These are phyloP conservation scores for Agrochola lota DNA, from an alignment of 2,888 invertebrate genomes.

Conservation along the genomic window DNA sequence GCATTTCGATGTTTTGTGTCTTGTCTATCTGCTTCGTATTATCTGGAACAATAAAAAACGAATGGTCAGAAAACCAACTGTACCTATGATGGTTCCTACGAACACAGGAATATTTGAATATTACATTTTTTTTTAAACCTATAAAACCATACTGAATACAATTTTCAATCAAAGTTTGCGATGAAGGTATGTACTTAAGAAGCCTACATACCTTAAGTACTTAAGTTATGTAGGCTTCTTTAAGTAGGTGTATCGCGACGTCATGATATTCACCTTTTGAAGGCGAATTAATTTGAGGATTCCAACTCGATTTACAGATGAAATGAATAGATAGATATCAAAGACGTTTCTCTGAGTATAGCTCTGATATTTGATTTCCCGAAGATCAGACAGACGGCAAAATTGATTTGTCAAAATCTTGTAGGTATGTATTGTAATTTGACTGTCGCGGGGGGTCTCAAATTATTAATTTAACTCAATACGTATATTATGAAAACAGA, in stretches of 20 bases:
- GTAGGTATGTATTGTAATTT: conserved; percentile 63
- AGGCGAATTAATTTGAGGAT: conserved; percentile 75
- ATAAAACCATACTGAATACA: background rate
- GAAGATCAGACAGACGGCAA: conserved; percentile 68
- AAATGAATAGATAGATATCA: conserved; percentile 75
- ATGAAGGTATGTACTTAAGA: too few species aligned
- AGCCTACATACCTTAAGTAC: too few species aligned
- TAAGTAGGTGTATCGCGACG: conserved; percentile 46
- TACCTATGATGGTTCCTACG: background rate
- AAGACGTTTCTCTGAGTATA: conserved; percentile 71
- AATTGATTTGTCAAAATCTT: conserved; percentile 72
- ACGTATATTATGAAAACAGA: conserved; percentile 2
- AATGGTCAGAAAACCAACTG: background rate
- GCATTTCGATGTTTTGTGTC: conserved; percentile 79
- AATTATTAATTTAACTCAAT: conserved; percentile 38
- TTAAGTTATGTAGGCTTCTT: conserved; percentile 14
- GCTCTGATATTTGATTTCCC: conserved; percentile 75
- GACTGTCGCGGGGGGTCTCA: conserved; percentile 47
- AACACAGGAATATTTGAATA: background rate
- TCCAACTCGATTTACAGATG: conserved; percentile 75
- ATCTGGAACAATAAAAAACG: conserved; percentile 75
- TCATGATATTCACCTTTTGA: conserved; percentile 73
- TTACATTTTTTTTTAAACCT: too few species aligned
- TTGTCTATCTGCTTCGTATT: conserved; percentile 62
- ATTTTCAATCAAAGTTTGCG: background rate